Evolutionary conservation across 2,797 vertebrate species (phyloP).

Genomic region (Varecia variegata): DNA sequence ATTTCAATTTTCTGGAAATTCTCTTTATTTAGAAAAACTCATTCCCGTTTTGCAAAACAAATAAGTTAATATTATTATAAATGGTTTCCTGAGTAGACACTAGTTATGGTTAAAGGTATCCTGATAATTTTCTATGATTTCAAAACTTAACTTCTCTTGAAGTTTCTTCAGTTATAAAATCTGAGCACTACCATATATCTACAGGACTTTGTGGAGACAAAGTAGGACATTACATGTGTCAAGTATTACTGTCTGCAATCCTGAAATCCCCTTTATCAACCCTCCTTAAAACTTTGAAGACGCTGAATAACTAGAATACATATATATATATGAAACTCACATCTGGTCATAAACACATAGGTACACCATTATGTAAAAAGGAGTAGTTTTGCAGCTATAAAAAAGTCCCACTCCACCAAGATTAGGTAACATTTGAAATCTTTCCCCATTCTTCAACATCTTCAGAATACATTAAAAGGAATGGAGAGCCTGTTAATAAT

Average conservation of each 20-base stretch:
- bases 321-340: neutral
- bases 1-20: slow-evolving; percentile 11
- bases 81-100: neutral
- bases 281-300: neutral
- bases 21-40: neutral
- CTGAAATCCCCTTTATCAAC: neutral
- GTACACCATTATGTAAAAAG: neutral
- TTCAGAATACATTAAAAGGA: neutral
- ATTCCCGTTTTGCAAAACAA: slow-evolving; percentile 21
- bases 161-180: neutral
- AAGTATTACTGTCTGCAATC: neutral
- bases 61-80: neutral
- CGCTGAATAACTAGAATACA: neutral
- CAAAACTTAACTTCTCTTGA: neutral
- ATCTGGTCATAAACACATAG: neutral
- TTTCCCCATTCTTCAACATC: neutral
- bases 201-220: neutral
- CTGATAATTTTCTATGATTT: neutral
- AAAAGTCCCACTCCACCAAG: neutral
- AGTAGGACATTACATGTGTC: neutral
- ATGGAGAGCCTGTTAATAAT: neutral
- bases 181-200: neutral
- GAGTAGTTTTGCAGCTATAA: neutral
- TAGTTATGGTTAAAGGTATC: neutral
- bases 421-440: neutral